Conservation (phyloP, 2,888 invertebrate species). For the Perithous albicinctus region DNA sequence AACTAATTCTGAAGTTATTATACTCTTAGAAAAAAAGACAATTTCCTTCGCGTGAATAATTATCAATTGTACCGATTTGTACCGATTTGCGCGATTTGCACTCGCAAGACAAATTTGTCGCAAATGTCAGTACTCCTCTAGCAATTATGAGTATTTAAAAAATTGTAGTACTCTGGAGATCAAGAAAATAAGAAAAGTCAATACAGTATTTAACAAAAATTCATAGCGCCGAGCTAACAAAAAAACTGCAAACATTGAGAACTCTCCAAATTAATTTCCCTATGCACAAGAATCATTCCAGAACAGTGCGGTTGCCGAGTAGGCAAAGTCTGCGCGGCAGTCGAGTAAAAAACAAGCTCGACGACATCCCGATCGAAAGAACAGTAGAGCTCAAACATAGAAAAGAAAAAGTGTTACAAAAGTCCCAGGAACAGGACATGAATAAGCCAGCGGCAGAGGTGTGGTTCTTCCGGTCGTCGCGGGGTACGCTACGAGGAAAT, state of each 20-base stretch:
- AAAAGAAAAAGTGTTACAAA: slow-evolving; percentile 19
- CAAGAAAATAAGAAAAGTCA: not conserved
- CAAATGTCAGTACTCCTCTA: not conserved
- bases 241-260: not conserved
- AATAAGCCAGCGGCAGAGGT: slow-evolving; percentile 82
- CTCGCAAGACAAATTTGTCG: not conserved
- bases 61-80: not conserved
- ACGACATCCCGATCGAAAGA: slow-evolving; percentile 28
- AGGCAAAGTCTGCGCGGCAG: not conserved
- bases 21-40: not conserved
- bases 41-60: not conserved
- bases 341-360: not conserved
- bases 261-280: slow-evolving; percentile 17
- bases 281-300: not conserved
- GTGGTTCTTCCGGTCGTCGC: slow-evolving; percentile 81
- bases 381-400: slow-evolving; percentile 11
- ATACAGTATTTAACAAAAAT: not conserved
- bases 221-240: not conserved
- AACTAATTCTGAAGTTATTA: not conserved
- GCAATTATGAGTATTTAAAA: not conserved
- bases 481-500: slow-evolving; percentile 74
- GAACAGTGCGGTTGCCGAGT: not conserved
- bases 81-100: not conserved
- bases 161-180: not conserved
- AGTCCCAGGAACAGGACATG: slow-evolving; percentile 73